These are phyloP conservation scores for Drosophila azteca DNA, from an alignment of 1,140 invertebrate genomes.

Conservation along the genomic window DNA sequence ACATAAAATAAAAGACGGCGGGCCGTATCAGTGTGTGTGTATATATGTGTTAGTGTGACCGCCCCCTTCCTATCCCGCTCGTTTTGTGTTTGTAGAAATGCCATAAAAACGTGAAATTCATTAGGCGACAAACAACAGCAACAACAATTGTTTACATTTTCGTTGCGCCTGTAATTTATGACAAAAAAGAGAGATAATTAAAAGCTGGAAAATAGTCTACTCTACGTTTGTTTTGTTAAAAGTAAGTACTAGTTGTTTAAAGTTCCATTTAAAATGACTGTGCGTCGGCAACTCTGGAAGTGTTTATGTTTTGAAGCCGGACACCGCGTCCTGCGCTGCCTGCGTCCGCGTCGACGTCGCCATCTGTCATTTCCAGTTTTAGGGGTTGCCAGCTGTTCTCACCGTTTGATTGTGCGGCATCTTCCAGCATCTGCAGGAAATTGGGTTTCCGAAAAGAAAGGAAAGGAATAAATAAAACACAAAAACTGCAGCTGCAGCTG, in stretches of 20 bases:
- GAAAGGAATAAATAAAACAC: conserved; percentile 28
- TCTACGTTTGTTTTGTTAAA: not conserved
- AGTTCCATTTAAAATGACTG: not conserved
- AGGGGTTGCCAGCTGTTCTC: conserved; percentile 71
- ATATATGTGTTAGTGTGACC: conserved; percentile 37
- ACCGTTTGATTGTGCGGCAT: conserved; percentile 44
- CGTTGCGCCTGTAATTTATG: conserved; percentile 46
- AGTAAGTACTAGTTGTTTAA: conserved; percentile 22
- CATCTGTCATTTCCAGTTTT: conserved; percentile 55
- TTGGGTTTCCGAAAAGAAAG: conserved; percentile 49
- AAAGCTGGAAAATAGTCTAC: conserved; percentile 19
- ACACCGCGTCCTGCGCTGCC: conserved; percentile 56
- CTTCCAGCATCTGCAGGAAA: conserved; percentile 71
- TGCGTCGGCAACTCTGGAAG: conserved; percentile 17
- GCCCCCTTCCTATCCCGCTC: not conserved
- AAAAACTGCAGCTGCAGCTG: conserved; percentile 56
- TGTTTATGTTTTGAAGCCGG: conserved; percentile 74
- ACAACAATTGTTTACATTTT: conserved; percentile 73
- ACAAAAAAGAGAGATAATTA: conserved; percentile 7
- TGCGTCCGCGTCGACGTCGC: conserved; percentile 39
- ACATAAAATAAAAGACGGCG: conserved; percentile 53
- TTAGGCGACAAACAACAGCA: conserved; percentile 60
- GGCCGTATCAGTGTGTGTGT: conserved; percentile 30
- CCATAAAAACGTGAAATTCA: conserved; percentile 67
- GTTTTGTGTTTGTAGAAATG: conserved; percentile 63